Evolutionary conservation across 2,113 vertebrate genomes (phyloP).

Genomic region (Talpa occidentalis): DNA sequence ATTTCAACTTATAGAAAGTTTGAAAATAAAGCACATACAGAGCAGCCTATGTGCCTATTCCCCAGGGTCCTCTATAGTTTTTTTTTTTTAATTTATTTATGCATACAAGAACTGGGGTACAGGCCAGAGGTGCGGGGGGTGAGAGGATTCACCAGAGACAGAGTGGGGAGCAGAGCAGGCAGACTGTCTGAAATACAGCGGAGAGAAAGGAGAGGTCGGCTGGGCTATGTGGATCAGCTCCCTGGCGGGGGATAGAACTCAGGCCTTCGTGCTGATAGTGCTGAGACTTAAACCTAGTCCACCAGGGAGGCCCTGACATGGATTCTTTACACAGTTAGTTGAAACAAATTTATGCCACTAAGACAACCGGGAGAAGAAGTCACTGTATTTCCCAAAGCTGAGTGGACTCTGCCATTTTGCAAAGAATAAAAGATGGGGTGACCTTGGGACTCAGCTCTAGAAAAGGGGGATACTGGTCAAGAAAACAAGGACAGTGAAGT

Average conservation of each 20-base stretch:
- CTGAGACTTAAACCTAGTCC: too few relatives aligned
- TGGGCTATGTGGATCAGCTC: too few relatives aligned
- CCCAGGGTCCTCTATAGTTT: background rate
- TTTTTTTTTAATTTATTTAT: too few relatives aligned
- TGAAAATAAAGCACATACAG: background rate
- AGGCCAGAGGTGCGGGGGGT: too few relatives aligned
- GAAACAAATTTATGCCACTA: background rate
- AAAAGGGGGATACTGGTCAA: accelerated
- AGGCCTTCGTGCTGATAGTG: too few relatives aligned
- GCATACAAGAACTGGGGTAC: too few relatives aligned
- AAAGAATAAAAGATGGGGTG: background rate
- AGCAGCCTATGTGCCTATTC: background rate
- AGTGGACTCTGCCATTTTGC: background rate
- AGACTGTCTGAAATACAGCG: too few relatives aligned
- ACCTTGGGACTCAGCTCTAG: background rate
- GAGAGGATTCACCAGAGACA: too few relatives aligned
- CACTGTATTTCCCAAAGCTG: background rate
- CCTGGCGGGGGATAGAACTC: too few relatives aligned
- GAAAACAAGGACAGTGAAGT: background rate
- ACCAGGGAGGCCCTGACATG: too few relatives aligned
- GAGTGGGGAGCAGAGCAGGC: too few relatives aligned
- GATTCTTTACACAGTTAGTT: background rate
- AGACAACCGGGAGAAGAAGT: background rate
- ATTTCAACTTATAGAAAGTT: background rate
- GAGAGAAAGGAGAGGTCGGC: too few relatives aligned